phyloP scores from a whole-genome alignment of 2,113 vertebrate genomes.

The Pitta sordida region DNA sequence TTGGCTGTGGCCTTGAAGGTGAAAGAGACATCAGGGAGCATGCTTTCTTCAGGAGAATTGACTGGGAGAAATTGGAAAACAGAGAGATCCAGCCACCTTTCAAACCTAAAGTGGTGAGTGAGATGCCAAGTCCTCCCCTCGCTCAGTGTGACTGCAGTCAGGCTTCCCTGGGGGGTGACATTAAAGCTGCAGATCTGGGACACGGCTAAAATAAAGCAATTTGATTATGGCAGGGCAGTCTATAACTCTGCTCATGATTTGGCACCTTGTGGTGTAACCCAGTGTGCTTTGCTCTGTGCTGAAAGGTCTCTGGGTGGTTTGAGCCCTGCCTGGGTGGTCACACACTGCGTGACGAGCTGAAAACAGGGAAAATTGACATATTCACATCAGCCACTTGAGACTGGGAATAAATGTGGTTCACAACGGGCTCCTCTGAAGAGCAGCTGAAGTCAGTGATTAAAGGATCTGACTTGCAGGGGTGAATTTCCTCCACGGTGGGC shows the following conservation, averaged over 20 bases:
- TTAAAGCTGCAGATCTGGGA: neutral
- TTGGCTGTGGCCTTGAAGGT: conserved; percentile 89
- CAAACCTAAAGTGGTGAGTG: conserved; percentile 98
- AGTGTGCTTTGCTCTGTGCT: neutral
- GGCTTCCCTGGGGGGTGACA: neutral
- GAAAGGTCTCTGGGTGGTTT: neutral
- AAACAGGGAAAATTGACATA: neutral
- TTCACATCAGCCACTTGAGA: neutral
- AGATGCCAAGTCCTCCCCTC: neutral
- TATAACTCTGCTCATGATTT: neutral
- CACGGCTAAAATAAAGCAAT: neutral
- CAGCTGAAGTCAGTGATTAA: neutral
- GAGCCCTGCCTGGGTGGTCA: neutral
- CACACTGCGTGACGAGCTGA: rapidly evolving
- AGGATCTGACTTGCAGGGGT: neutral
- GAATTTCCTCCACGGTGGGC: neutral
- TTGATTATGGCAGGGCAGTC: neutral
- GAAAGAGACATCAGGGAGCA: conserved; percentile 93
- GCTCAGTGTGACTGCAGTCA: rapidly evolving
- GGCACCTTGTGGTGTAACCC: neutral
- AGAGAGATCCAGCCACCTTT: conserved; percentile 95
- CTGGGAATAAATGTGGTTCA: neutral
- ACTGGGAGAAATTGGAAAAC: conserved; percentile 94
- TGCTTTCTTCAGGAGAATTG: conserved; percentile 95
- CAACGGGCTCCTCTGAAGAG: neutral